Evolutionary conservation across 2,113 vertebrate genomes (phyloP), one percentile per base, ranked within the genome.

Genomic region (Noctilio leporinus): DNA sequence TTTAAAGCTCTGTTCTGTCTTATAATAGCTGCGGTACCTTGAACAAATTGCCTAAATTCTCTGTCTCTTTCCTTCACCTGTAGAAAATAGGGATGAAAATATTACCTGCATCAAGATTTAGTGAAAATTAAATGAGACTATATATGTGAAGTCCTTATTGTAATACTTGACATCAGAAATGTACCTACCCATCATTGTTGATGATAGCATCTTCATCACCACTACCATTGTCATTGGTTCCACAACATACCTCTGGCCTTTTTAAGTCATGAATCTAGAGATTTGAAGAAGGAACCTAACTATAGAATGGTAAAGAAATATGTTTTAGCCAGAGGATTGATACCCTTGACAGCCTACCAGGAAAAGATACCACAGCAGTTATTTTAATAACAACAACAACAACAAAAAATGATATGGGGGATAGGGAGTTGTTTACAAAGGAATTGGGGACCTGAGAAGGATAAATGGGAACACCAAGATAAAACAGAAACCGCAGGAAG

Each of bases 361-460:
- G 57, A 73, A 89, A 67, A 93, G 49, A 82, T 35, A 38, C 38
- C 33, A 67, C 4, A 57, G 24, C 69, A 85, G n/a, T 78, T 91
- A 72, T 82, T 72, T 94, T 91, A 53, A 86, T 20, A 92, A 86
- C n/a, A n/a, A n/a, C n/a, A n/a, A n/a, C n/a, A n/a, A n/a, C n/a
- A 28, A 33, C 45, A 86, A 17, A 69, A n/a, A 65, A 0, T 64
- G 78, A 73, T 53, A 51, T 51, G 43, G 24, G 28, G 11, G 47
- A 11, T 47, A 47, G 47, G 28, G 22, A 3, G 57, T 53, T 76
- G 45, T 59, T 82, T 72, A 59, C 33, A 70, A 17, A 28, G 4
- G 10, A 88, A 51, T 38, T 86, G 33, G 38, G 86, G 40, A 77
- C 82, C 28, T 81, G 24, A 75, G 64, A 77, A 57, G 28, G 35